Evolutionary conservation across 1,140 invertebrate genomes (phyloP), one percentile per base, ranked within the genome.

Genomic region (Gryon sp.): DNA sequence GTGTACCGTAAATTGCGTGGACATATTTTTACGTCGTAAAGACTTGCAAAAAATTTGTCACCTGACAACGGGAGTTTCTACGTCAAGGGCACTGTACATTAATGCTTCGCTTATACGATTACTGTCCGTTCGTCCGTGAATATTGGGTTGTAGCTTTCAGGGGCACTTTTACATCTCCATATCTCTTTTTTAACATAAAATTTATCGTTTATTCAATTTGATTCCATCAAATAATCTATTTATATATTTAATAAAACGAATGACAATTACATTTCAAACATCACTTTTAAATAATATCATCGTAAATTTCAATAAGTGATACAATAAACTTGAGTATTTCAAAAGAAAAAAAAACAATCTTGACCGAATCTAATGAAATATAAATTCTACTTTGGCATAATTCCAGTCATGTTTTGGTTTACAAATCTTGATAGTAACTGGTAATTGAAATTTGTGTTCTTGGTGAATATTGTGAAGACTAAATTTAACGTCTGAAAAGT

Each of bases 11-110:
- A 63, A 63, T 63, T 63, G 22, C 60, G 22, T 14, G 12, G 32
- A 32, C 22, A 14, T 41, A 52, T 30, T 53, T 65, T 65, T 26
- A 41, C 19, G 2, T 52, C 43, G 8, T 20, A 24, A 22, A 43
- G 48, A 9, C 14, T 34, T 12, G 11, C 43, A 53, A 53, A 65
- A 65, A 65, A 28, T 48, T 53, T 65, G 62, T 65, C 62, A 65
- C 62, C 62, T 65, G 46, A 65, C 36, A 48, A 30, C 8, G n/a
- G n/a, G 32, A 63, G 38, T 52, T 19, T 43, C 34, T 45, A 45
- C 62, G 28, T 65, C 60, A 50, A 63, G 45, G 46, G 36, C 45
- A 26, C 18, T 12, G n/a, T 8, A 1, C 36, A 15, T 48, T 48
- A 40, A 38, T 62, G 43, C 16, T 34, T 20, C 30, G 9, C 14